Conservation (phyloP, 2,797 vertebrate species). For the Synaphobranchus kaupii region DNA sequence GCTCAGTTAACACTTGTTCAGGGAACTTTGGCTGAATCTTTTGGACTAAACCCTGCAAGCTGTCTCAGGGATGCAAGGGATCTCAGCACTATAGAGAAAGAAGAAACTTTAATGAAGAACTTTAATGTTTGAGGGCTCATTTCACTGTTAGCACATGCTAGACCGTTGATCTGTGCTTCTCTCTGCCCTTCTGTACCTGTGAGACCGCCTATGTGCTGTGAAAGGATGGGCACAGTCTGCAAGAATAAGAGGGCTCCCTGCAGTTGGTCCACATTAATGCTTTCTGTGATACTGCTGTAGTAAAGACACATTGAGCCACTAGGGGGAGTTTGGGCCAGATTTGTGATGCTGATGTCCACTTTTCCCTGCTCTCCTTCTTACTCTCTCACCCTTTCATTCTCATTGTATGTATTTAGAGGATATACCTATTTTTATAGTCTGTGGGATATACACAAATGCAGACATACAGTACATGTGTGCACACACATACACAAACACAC, state of each 20-base stretch:
- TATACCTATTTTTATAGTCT: no score
- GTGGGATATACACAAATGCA: neutral
- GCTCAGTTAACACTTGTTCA: neutral
- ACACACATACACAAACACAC: slow-evolving; percentile 28
- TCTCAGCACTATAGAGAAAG: neutral
- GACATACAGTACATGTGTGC: neutral
- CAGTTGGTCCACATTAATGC: neutral
- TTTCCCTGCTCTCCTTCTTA: slow-evolving; percentile 17
- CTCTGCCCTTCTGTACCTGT: neutral
- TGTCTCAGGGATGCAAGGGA: no score
- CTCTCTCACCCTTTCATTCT: neutral
- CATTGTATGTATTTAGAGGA: neutral
- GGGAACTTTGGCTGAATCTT: neutral
- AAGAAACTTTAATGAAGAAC: no score
- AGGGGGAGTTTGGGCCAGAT: slow-evolving; percentile 27
- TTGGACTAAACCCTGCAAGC: neutral
- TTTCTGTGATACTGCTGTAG: neutral
- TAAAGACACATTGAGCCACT: slow-evolving; percentile 23
- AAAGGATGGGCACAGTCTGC: neutral
- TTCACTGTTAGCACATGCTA: neutral
- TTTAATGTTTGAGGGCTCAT: neutral
- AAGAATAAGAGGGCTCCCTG: slow-evolving; percentile 5
- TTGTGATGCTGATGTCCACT: slow-evolving; percentile 3
- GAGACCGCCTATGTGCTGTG: neutral
- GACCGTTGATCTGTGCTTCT: neutral